Conservation (phyloP, 2,113 vertebrate species). For the Thamnaconus septentrionalis region DNA sequence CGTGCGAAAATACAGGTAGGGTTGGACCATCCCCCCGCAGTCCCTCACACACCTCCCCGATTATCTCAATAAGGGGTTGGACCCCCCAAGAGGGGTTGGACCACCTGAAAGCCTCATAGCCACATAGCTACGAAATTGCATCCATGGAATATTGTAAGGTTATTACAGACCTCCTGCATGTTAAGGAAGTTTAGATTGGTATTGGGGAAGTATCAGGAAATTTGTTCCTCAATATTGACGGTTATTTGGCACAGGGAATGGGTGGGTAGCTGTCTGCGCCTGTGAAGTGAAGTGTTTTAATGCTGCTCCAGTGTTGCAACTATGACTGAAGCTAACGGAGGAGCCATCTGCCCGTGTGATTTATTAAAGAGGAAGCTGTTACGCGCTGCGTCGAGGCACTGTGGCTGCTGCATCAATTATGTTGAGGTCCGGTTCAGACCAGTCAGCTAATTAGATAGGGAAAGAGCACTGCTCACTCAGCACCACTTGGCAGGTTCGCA, state of each 20-base stretch:
- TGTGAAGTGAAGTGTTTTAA: constrained; percentile 30
- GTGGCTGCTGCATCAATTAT: constrained; percentile 53
- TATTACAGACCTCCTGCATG: too few species aligned
- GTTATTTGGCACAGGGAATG: neutral
- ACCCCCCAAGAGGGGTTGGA: too few species aligned
- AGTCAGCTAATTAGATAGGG: constrained; percentile 54
- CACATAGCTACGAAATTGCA: too few species aligned
- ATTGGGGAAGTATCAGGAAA: too few species aligned
- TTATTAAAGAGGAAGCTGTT: constrained; percentile 63
- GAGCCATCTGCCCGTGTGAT: constrained; percentile 45
- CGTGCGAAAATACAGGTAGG: too few species aligned
- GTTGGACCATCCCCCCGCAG: too few species aligned
- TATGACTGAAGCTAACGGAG: constrained; percentile 56
- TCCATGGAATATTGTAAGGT: too few species aligned
- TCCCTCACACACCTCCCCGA: too few species aligned
- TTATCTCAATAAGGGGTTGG: too few species aligned
- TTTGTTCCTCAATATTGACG: too few species aligned
- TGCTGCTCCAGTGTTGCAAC: constrained; percentile 30
- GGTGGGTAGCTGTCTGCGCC: constrained; percentile 33
- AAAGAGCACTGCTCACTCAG: constrained; percentile 28
- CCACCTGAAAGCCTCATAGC: too few species aligned
- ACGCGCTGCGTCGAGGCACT: constrained; percentile 32
- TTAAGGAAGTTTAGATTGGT: too few species aligned
- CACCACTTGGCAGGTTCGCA: constrained; percentile 9
- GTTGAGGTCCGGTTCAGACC: constrained; percentile 51